These are phyloP conservation scores for Meteorus cinctellus DNA, from an alignment of 2,888 invertebrate genomes.

Conservation along the genomic window DNA sequence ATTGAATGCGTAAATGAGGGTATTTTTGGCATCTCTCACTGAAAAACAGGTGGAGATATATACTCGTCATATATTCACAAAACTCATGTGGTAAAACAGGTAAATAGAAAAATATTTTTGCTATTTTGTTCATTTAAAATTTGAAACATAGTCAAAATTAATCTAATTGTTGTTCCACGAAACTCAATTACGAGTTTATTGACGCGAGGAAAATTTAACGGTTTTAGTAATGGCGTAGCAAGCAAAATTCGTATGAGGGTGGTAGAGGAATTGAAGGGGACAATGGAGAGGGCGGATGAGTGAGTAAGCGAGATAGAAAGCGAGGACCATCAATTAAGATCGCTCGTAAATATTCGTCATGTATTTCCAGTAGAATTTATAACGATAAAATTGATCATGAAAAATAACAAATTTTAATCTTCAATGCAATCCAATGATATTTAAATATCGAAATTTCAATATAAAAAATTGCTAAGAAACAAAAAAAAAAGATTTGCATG, in stretches of 20 bases:
- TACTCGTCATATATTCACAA: neutral
- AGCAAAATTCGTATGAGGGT: neutral
- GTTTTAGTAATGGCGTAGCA: neutral
- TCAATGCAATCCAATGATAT: no score
- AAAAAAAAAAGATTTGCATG: no score
- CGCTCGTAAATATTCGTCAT: conserved; percentile 27
- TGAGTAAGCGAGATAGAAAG: no score
- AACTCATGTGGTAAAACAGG: neutral
- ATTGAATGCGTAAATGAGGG: neutral
- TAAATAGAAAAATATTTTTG: no score
- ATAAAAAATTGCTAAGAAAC: no score
- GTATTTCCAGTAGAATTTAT: conserved; percentile 33
- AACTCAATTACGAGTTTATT: neutral
- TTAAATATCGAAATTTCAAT: no score
- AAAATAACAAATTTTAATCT: no score
- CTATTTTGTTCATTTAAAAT: no score
- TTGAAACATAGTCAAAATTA: no score
- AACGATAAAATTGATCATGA: conserved; percentile 23
- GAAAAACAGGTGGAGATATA: neutral
- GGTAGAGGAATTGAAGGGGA: conserved; percentile 7
- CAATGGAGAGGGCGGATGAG: neutral
- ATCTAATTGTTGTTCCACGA: neutral
- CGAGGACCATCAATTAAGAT: conserved; percentile 23
- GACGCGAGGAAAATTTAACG: neutral
- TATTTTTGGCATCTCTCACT: neutral